phyloP scores from a whole-genome alignment of 2,113 vertebrate genomes.

The Ornithorhynchus anatinus region DNA sequence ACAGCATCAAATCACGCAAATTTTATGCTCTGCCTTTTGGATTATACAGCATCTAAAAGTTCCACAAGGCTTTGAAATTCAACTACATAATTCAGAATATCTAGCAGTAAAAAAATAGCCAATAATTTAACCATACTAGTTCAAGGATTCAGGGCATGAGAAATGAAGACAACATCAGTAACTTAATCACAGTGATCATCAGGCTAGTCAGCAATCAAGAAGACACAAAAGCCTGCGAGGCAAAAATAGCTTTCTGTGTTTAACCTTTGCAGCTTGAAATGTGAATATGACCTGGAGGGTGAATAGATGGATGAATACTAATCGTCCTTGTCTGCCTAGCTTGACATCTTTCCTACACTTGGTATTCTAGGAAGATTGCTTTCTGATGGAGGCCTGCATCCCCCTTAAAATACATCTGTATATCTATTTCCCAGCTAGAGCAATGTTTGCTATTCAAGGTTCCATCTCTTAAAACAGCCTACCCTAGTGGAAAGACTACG shows the following conservation, averaged over 20 bases:
- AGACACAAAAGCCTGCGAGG: slow-evolving; percentile 20
- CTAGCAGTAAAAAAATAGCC: background rate
- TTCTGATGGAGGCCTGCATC: slow-evolving; percentile 11
- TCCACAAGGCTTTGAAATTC: background rate
- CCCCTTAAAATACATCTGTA: background rate
- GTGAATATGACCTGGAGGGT: slow-evolving; percentile 9
- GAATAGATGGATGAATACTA: slow-evolving; percentile 46
- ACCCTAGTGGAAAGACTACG: too few relatives aligned
- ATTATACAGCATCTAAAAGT: background rate
- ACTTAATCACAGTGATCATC: slow-evolving; percentile 51
- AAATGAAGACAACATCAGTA: slow-evolving; percentile 5
- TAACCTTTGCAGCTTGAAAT: slow-evolving; percentile 47
- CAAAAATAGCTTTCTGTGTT: slow-evolving; percentile 45
- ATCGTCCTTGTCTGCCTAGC: slow-evolving; percentile 14
- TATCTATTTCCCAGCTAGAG: slow-evolving; percentile 8
- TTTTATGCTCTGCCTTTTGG: background rate
- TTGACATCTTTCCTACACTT: slow-evolving; percentile 23
- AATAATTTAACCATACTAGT: background rate
- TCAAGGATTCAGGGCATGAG: background rate
- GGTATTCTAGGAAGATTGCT: slow-evolving; percentile 1
- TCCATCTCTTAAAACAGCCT: slow-evolving; percentile 19
- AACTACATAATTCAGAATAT: background rate
- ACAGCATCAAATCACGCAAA: background rate
- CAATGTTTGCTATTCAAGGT: slow-evolving; percentile 19
- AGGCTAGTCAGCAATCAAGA: slow-evolving; percentile 29